Conservation (phyloP, 2,888 invertebrate species). For the Pecten maximus region DNA sequence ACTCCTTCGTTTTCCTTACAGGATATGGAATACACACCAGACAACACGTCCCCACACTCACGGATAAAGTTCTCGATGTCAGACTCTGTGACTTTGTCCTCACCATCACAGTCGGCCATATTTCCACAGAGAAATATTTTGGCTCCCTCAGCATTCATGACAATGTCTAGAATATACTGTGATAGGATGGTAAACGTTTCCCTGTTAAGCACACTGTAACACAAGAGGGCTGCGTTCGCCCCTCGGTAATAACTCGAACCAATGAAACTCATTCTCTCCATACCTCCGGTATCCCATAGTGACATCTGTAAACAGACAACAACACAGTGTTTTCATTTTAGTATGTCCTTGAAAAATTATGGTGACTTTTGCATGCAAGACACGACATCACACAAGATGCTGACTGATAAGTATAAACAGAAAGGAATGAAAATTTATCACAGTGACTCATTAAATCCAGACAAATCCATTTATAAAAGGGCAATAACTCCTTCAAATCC, state of each 20-base stretch:
- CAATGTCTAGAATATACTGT: slow-evolving; percentile 95
- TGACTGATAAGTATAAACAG: too few relatives aligned
- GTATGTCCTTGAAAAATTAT: too few relatives aligned
- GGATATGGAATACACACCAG: slow-evolving; percentile 93
- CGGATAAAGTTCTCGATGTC: slow-evolving; percentile 93
- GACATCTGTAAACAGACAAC: slow-evolving; percentile 87
- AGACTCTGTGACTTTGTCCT: slow-evolving; percentile 89
- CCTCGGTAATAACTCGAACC: slow-evolving; percentile 98
- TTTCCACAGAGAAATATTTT: slow-evolving; percentile 97
- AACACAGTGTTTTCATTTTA: neutral
- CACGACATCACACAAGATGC: too few relatives aligned
- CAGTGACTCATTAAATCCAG: too few relatives aligned
- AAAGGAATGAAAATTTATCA: too few relatives aligned
- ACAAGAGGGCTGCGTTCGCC: slow-evolving; percentile 95
- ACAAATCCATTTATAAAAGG: too few relatives aligned
- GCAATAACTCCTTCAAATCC: neutral
- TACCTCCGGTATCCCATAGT: slow-evolving; percentile 98
- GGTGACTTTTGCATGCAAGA: too few relatives aligned
- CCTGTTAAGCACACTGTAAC: slow-evolving; percentile 94
- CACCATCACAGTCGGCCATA: slow-evolving; percentile 92
- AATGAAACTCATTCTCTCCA: slow-evolving; percentile 97
- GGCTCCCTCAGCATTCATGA: slow-evolving; percentile 91
- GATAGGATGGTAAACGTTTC: slow-evolving; percentile 95
- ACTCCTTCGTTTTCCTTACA: slow-evolving; percentile 94
- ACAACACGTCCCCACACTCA: slow-evolving; percentile 95